A percentile compares a stretch with the other conserved stretches of the same genome.
Evolutionary conservation across 2,113 vertebrate genomes (phyloP).

Genomic region (Pluvialis apricaria): DNA sequence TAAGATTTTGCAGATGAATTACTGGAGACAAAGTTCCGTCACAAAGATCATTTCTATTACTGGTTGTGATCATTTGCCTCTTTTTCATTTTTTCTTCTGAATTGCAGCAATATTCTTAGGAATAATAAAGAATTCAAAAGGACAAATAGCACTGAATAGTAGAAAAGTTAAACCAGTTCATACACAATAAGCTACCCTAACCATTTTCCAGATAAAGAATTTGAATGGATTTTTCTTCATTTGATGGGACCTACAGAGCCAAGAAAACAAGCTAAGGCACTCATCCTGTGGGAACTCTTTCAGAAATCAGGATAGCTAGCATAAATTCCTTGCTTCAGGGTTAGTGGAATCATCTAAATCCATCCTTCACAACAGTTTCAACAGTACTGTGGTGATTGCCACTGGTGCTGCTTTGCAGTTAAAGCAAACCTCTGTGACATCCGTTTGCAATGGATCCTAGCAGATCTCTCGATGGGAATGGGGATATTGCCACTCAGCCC

Average conservation of each 20-base stretch:
- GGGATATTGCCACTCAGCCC: background rate
- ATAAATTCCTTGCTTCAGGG: background rate
- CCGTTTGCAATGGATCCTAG: background rate
- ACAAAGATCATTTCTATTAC: background rate
- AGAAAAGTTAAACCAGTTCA: background rate
- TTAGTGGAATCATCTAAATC: background rate
- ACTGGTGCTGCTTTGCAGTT: background rate
- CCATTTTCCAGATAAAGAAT: background rate
- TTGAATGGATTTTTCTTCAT: background rate
- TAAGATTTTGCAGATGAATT: background rate
- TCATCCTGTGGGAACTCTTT: background rate
- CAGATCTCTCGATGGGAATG: background rate
- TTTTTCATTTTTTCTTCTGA: background rate
- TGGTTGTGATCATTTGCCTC: background rate
- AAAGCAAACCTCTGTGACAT: background rate
- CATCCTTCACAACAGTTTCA: background rate
- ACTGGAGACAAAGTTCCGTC: background rate
- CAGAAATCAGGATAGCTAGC: background rate
- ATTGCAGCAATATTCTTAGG: background rate
- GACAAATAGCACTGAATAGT: background rate
- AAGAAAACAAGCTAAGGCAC: background rate
- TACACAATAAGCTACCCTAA: background rate
- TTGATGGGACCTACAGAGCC: background rate
- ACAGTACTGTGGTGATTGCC: background rate
- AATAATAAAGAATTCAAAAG: background rate